phyloP scores from a whole-genome alignment of 2,797 vertebrate genomes.

The Manis javanica region DNA sequence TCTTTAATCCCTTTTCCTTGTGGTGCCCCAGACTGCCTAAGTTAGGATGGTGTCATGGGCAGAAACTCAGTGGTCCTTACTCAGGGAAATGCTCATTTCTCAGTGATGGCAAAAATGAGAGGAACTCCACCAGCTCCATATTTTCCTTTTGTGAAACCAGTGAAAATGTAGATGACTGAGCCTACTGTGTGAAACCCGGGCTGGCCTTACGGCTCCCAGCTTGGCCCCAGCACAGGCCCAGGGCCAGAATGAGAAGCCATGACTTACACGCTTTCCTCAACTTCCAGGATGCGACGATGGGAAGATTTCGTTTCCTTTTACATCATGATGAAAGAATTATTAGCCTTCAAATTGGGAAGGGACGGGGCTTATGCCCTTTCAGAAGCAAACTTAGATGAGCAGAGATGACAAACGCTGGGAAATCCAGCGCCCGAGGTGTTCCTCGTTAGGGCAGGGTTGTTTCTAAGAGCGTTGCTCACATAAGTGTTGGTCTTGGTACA shows the following conservation, averaged over 20 bases:
- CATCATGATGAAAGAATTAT: constrained; percentile 14
- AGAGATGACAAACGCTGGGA: neutral
- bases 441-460: too few species aligned
- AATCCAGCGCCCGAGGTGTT: too few species aligned
- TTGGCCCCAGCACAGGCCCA: neutral
- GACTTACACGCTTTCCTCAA: constrained; percentile 45
- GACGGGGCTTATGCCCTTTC: neutral
- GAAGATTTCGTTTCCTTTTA: constrained; percentile 41
- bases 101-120: constrained; percentile 38
- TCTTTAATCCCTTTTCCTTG: neutral
- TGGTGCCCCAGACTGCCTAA: neutral
- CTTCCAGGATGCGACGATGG: neutral
- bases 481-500: rapidly evolving
- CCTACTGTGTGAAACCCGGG: constrained; percentile 46
- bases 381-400: neutral
- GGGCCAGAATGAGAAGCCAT: constrained; percentile 59
- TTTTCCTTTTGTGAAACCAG: constrained; percentile 47
- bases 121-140: neutral
- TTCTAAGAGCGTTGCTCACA: rapidly evolving
- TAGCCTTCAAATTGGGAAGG: constrained; percentile 47
- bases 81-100: constrained; percentile 1
- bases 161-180: constrained; percentile 49
- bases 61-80: neutral
- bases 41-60: neutral
- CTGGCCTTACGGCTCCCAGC: constrained; percentile 9